A percentile compares a stretch with the other conserved stretches of the same genome.
Evolutionary conservation across 2,113 vertebrate genomes (phyloP).

Genomic region (Sceloporus tristichus): DNA sequence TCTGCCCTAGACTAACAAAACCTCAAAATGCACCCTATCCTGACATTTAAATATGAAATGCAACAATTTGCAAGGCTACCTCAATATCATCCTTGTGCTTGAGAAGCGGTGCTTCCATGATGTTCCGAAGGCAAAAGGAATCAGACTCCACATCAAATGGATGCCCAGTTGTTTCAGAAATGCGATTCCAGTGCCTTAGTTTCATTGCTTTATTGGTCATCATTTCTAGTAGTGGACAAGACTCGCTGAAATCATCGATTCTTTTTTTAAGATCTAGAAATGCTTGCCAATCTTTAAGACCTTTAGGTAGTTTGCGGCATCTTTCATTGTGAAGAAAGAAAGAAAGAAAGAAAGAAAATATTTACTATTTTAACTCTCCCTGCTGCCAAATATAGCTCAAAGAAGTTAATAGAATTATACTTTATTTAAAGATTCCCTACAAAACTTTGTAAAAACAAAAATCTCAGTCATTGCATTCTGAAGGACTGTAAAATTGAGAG

Average conservation of each 20-base stretch:
- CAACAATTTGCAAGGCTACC: slow-evolving; percentile 52
- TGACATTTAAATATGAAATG: slow-evolving; percentile 6
- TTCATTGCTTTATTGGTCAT: slow-evolving; percentile 84
- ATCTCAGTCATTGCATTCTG: not conserved
- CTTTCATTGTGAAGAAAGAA: slow-evolving; percentile 60
- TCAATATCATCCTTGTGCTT: slow-evolving; percentile 81
- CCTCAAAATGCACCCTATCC: not conserved
- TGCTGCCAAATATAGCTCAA: not conserved
- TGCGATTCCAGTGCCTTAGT: slow-evolving; percentile 81
- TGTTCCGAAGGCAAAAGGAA: slow-evolving; percentile 79
- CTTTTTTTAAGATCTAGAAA: slow-evolving; percentile 82
- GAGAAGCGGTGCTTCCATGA: slow-evolving; percentile 84
- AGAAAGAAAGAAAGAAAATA: slow-evolving; percentile 1
- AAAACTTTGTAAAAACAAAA: not conserved
- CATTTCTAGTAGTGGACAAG: slow-evolving; percentile 81
- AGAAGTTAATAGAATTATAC: not conserved
- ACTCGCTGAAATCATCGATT: slow-evolving; percentile 84
- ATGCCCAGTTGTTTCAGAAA: slow-evolving; percentile 79
- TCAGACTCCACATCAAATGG: slow-evolving; percentile 81
- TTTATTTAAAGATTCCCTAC: not conserved
- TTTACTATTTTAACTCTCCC: not conserved
- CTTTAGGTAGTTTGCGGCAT: slow-evolving; percentile 81
- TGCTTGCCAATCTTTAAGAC: slow-evolving; percentile 81
- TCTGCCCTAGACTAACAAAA: too few species aligned
- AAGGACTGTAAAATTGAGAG: not conserved